Evolutionary conservation across 2,888 invertebrate species (phyloP), one percentile per base, ranked within the genome.

Genomic region (Gari tellinella): DNA sequence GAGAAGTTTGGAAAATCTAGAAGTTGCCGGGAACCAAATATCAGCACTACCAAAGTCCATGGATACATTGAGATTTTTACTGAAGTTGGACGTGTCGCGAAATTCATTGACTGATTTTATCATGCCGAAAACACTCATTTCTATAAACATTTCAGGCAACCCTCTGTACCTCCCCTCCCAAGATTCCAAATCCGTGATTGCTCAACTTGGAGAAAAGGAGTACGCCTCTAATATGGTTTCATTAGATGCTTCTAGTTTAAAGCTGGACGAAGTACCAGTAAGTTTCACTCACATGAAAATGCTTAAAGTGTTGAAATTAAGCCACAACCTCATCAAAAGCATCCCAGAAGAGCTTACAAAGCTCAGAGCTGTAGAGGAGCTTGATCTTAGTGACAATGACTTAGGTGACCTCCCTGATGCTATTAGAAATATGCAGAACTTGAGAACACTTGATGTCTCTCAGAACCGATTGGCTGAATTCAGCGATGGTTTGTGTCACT

Each of bases 401-500:
- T 17, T 86, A 17, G 56, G 66, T 0, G 65, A 76, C 26, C 31
- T 86, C 3, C 84, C 84, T 0, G 80, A 81, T 51, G 72, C 72
- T 25, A 80, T 86, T 51, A 53, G 75, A 66, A 79, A 82, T 31
- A 68, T 86, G 76, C 80, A 82, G 48, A 83, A 81, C 92, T 92
- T 90, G 45, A 63, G 78, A 43, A 68, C 95, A 92, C 92, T 98
- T 51, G 97, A 97, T 90, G 90, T 97, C 8, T 85, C 88, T 5
- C 80, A 88, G 57, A 89, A 89, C 64, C 72, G 78, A 37, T 62
- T 89, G 12, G 74, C 64, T 8, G 83, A 96, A 82, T 93, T 98
- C 55, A 83, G 86, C 8, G 81, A 76, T n/a, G 79, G 81, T 4
- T 53, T 90, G 10, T 81, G 84, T 0, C 74, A 77, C 31, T 74